These are phyloP conservation scores for Rhingia campestris DNA, from an alignment of 2,888 invertebrate species.

Conservation along the genomic window DNA sequence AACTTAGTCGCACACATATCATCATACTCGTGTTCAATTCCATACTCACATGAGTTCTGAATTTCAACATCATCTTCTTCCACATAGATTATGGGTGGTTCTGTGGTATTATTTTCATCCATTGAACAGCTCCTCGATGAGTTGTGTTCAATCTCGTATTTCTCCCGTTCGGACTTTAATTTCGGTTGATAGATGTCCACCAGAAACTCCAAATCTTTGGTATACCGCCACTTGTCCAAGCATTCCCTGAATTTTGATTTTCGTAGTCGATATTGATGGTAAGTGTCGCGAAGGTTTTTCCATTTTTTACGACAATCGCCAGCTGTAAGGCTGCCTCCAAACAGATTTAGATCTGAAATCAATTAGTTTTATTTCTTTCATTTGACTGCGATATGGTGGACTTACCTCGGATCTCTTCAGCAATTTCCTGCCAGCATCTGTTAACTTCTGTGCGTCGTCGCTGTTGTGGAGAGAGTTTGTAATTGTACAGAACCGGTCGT, in stretches of 20 bases:
- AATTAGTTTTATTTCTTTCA: not conserved
- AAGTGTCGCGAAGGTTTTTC: constrained; percentile 81
- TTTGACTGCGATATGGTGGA: constrained; percentile 12
- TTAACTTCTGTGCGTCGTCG: constrained; percentile 79
- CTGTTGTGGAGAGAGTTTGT: constrained; percentile 80
- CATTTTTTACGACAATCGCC: constrained; percentile 81
- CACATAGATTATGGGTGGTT: not conserved
- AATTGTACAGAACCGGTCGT: constrained; percentile 81
- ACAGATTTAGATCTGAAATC: not conserved
- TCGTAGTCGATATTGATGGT: constrained; percentile 77
- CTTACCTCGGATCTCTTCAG: constrained; percentile 80
- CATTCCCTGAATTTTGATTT: constrained; percentile 52
- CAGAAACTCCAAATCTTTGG: constrained; percentile 79
- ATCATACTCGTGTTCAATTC: constrained; percentile 78
- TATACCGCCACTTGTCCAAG: constrained; percentile 80
- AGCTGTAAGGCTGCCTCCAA: constrained; percentile 78
- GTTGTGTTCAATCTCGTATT: constrained; percentile 3
- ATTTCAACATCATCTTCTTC: not conserved
- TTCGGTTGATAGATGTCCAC: constrained; percentile 80
- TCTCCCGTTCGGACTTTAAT: constrained; percentile 78
- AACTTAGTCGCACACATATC: constrained; percentile 73
- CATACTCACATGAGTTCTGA: constrained; percentile 69
- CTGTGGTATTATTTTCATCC: not conserved
- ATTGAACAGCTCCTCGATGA: not conserved
- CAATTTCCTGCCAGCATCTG: constrained; percentile 80